Base-by-base conservation (phyloP, 2,888 invertebrate genomes). In the Omphaloscelis lunosa region DNA sequence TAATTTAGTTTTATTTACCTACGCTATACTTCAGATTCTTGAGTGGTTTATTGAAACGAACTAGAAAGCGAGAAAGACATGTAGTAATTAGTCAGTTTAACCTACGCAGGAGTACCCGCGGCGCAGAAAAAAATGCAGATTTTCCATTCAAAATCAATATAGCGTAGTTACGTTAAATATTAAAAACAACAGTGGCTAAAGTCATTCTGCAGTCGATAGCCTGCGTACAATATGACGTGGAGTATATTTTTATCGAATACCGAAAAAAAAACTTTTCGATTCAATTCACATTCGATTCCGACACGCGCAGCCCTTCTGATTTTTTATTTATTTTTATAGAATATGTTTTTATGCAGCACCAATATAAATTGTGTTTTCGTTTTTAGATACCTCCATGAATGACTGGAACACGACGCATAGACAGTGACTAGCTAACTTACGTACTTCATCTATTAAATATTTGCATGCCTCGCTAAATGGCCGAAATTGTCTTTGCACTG, bases 251-350 rank as follows among this genome's bases (percentile, higher is more conserved):
- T 82, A 77, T 74, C 53, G 48, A n/a, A 59, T 41, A 71, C 45
- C 45, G 34, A 34, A 59, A 83, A 83, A 85, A 80, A 62, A 58
- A 53, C n/a, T 34, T 78, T 75, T 72, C 69, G 17, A 75, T 86
- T 84, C 86, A 83, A 86, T 84, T 83, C 86, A 83, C 83, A 79
- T 86, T 84, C 79, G 72, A 72, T 83, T 78, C 72, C 71, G 63
- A 70, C 68, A 59, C 77, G 62, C 77, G 68, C 71, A 29, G 27
- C 41, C 45, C 53, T 86, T 86, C 69, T 73, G 61, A 51, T 77
- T 72, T 72, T 75, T 82, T 59, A 70, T 77, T 74, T 74, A 53
- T 82, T 82, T 67, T 51, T 72, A 75, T 72, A 56, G 63, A 69
- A 45, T 82, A 66, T 86, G 66, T 77, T 72, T 74, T 59, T 71